Evolutionary conservation across 2,113 vertebrate species (phyloP).

Genomic region (Cranoglanis bouderius): DNA sequence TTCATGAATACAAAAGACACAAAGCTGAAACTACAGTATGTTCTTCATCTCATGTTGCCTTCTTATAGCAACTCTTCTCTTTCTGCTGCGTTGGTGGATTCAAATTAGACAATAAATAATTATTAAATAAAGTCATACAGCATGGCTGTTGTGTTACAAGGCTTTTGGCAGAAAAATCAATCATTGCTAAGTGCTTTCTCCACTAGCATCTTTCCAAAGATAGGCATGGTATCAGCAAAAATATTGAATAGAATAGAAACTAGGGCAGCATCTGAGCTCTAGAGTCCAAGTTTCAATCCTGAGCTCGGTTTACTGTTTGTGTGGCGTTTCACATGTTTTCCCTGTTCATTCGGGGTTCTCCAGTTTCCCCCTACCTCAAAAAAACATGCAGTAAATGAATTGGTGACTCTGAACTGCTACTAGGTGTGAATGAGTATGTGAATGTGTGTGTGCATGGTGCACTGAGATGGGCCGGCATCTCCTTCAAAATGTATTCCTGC

Average conservation of each 20-base stretch:
- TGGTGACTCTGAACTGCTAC: background rate
- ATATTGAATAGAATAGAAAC: background rate
- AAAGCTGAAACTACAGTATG: background rate
- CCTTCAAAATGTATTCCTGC: background rate
- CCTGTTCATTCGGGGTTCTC: background rate
- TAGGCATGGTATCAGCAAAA: background rate
- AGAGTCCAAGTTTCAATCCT: background rate
- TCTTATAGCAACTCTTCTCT: background rate
- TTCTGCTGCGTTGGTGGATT: background rate
- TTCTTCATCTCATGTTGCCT: background rate
- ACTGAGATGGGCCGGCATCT: background rate
- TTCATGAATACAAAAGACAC: background rate
- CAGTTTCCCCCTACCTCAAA: background rate
- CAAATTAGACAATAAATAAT: constrained; percentile 6
- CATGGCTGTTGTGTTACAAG: constrained; percentile 10
- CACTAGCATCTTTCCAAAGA: background rate
- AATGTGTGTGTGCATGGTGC: background rate
- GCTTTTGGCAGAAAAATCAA: constrained; percentile 5
- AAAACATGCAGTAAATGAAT: background rate
- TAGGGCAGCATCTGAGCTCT: background rate
- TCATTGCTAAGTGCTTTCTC: constrained; percentile 14
- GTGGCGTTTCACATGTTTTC: background rate
- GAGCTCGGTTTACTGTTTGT: background rate
- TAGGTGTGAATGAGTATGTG: background rate
- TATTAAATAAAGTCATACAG: constrained; percentile 9